phyloP scores from a whole-genome alignment of 2,888 invertebrate genomes.

The Pyrocoelia pectoralis region DNA sequence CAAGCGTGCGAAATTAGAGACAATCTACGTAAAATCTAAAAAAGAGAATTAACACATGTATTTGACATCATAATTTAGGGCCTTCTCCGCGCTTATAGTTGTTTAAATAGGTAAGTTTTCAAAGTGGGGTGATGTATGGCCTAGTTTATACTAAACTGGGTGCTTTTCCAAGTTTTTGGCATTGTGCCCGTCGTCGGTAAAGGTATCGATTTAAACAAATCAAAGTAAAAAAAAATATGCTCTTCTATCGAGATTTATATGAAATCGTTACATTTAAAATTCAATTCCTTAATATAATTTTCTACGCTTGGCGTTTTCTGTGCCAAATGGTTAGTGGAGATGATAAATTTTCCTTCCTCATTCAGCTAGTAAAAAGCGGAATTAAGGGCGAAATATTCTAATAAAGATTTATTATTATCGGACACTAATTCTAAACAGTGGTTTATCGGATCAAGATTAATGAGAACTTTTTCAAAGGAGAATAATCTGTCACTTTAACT shows the following conservation, averaged over 20 bases:
- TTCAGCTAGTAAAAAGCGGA: not conserved
- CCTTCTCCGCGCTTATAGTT: not conserved
- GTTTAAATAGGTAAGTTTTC: slow-evolving; percentile 4
- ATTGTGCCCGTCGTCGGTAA: slow-evolving; percentile 8
- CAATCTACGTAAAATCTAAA: not conserved
- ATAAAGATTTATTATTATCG: slow-evolving; percentile 4
- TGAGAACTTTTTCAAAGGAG: too few relatives aligned
- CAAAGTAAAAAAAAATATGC: not conserved
- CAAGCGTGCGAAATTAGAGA: not conserved
- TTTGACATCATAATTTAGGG: not conserved
- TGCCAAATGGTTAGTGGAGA: not conserved
- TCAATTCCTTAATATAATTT: not conserved
- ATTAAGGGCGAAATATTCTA: not conserved
- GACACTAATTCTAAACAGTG: not conserved
- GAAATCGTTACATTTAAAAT: not conserved
- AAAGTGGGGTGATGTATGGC: slow-evolving; percentile 2
- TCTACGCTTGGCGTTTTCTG: not conserved
- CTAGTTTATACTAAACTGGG: slow-evolving; percentile 8
- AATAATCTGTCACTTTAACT: too few relatives aligned
- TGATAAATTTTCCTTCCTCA: not conserved
- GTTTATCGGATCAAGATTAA: slow-evolving; percentile 23
- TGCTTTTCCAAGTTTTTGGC: slow-evolving; percentile 6
- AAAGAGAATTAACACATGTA: not conserved
- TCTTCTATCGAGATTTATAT: not conserved
- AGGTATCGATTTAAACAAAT: slow-evolving; percentile 8